Conservation (phyloP, 2,797 vertebrate genomes). For the Crossoptilon crossoptilon region DNA sequence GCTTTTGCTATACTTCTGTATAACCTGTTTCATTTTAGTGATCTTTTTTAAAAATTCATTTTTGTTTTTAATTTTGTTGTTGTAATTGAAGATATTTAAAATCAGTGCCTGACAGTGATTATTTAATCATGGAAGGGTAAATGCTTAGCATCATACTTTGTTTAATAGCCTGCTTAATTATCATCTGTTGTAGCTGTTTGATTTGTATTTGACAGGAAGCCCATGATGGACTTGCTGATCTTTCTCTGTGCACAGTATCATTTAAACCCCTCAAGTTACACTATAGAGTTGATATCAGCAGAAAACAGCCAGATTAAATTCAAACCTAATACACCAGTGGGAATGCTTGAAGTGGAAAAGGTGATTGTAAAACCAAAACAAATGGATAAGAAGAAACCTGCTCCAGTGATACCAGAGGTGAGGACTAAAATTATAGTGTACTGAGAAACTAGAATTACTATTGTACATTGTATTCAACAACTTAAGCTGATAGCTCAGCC, state of each 20-base stretch:
- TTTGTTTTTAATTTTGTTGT: background rate
- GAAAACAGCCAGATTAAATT: conserved; percentile 91
- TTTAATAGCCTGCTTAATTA: conserved; percentile 26
- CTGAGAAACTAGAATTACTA: background rate
- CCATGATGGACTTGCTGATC: conserved; percentile 95
- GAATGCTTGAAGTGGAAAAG: conserved; percentile 90
- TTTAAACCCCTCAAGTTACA: conserved; percentile 94
- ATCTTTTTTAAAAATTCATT: background rate
- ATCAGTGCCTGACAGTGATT: background rate
- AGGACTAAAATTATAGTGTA: background rate
- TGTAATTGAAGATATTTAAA: background rate
- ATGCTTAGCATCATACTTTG: background rate
- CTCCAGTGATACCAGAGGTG: conserved; percentile 94
- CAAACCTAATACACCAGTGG: conserved; percentile 93
- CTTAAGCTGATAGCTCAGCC: background rate
- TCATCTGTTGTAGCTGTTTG: background rate
- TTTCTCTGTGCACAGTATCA: conserved; percentile 94
- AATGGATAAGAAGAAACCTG: conserved; percentile 87
- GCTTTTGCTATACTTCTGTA: background rate
- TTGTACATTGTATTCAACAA: background rate
- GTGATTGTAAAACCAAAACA: conserved; percentile 93
- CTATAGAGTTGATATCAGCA: conserved; percentile 90
- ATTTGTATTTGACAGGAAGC: conserved; percentile 86
- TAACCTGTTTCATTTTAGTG: background rate
- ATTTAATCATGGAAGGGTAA: background rate